Base-by-base conservation (phyloP, 1,140 invertebrate species). In the Plodia interpunctella region DNA sequence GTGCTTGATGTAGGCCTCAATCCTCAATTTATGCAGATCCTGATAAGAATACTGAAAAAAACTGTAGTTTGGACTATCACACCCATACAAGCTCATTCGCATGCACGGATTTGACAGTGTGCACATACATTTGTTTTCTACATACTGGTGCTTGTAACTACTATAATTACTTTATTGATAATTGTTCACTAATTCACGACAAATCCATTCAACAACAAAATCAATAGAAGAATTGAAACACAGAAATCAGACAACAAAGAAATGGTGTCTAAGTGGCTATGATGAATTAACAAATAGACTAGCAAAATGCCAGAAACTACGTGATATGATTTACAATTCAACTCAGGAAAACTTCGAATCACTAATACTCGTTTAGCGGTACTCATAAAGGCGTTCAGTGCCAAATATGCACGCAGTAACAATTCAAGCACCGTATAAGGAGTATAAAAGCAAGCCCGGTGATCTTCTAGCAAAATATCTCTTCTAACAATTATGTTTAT, bases 311-410 rank as follows among this genome's bases (percentile, higher is more conserved):
- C 38, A 15, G 38, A 44, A 44, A 44, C 13, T 25, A 65, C 49
- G 57, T 59, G 57, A 60, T 63, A 60, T 30, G 50, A 69, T 66
- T 74, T 74, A 57, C 62, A 66, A 80, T 83, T 83, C 82, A 63
- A 55, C 56, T 78, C 79, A 80, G 64, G 72, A 35, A 60, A 57
- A 61, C 59, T 70, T 59, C 57, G 56, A 49, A 71, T 62, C 68
- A 70, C 72, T 74, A 77, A 76, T 75, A 80, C 83, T 74, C 78
- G 76, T 75, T 81, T 81, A 83, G 78, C 79, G 83, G 83, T 79
- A 81, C 70, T 74, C 51, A 71, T 78, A 75, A 83, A 80, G 75
- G 72, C 19, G 60, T 55, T 56, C 79, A 68, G 76, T 87, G 84
- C 84, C 84, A 85, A 87, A 87, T 84, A 87, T 80, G 84, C 70